Conservation (phyloP, 2,797 vertebrate genomes). For the Poecile montanus region DNA sequence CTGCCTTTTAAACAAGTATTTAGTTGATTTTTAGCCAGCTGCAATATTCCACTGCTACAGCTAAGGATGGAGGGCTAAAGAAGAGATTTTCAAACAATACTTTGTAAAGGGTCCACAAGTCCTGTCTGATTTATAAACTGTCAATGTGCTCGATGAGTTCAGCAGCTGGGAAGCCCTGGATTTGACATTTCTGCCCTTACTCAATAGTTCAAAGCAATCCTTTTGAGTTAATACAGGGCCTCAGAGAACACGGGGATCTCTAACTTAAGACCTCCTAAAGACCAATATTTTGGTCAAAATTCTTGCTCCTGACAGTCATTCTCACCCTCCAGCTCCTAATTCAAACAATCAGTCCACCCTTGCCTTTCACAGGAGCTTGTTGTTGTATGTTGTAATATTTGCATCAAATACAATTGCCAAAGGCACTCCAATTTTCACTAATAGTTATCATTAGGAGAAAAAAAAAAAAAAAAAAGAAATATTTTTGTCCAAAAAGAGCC, state of each 20-base stretch:
- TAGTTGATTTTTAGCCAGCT: neutral
- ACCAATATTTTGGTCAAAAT: neutral
- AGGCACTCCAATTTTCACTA: conserved; percentile 45
- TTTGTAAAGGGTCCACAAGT: neutral
- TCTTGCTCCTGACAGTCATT: neutral
- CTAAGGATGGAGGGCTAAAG: neutral
- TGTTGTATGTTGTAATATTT: neutral
- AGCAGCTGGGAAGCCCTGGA: neutral
- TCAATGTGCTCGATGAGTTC: neutral
- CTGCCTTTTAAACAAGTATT: neutral
- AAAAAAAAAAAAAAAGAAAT: neutral
- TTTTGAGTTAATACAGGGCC: neutral
- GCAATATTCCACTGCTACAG: neutral
- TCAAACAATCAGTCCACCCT: neutral
- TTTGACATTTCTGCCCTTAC: neutral
- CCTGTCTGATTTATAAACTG: neutral
- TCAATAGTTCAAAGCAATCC: neutral
- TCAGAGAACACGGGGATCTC: neutral
- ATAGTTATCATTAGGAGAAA: conserved; percentile 28
- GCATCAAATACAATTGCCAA: neutral
- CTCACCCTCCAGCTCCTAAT: neutral
- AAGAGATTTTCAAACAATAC: conserved; percentile 13
- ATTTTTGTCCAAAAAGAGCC: conserved; percentile 35
- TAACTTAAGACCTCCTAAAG: conserved; percentile 15
- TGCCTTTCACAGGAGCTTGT: neutral